Evolutionary conservation across 2,113 vertebrate species (phyloP), one percentile per base, ranked within the genome.

Genomic region (Sitta europaea): DNA sequence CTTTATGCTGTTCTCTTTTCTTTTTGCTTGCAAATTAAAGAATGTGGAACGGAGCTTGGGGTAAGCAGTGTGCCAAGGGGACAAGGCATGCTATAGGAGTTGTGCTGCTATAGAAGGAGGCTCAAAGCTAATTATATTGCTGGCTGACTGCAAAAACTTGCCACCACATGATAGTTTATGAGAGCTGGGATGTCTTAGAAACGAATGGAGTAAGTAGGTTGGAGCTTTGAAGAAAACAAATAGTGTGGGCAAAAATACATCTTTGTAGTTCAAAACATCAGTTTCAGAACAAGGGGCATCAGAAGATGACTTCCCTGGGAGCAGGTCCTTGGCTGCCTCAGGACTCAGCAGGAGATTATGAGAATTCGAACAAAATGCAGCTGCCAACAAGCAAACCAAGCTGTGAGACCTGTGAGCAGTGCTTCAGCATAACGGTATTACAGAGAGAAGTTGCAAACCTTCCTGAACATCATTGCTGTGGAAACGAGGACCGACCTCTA

Each of bases 231-330:
- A 43, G 38, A 51, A 85, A 90, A 79, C 29, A 72, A 91, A 58
- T 73, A 19, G 1, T 14, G 25, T 25, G 40, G 17, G 38, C 36
- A 13, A 31, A 72, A 65, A 42, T 12, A 33, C 3, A 1, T 42
- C 62, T 31, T 40, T n/a, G 9, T 1, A 5, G 66, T 57, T 85
- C 74, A 76, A 88, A 63, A 29, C 43, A 61, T 35, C 8, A 7
- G 8, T 43, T 81, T 79, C 0, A 6, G 45, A 76, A 21, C 18
- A 29, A 5, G 1, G 8, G 10, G 3, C 0, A 0, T 16, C 0
- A 6, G 48, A 53, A 45, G 38, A 14, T 3, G 50, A 29, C 54
- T 95, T 67, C 29, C 28, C 18, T 20, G 31, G 67, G 65, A 40
- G 43, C 45, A 29, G 31, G n/a, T n/a, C 63, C 59, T 18, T 29